phyloP scores from a whole-genome alignment of 2,113 vertebrate species.

The Pandion haliaetus region DNA sequence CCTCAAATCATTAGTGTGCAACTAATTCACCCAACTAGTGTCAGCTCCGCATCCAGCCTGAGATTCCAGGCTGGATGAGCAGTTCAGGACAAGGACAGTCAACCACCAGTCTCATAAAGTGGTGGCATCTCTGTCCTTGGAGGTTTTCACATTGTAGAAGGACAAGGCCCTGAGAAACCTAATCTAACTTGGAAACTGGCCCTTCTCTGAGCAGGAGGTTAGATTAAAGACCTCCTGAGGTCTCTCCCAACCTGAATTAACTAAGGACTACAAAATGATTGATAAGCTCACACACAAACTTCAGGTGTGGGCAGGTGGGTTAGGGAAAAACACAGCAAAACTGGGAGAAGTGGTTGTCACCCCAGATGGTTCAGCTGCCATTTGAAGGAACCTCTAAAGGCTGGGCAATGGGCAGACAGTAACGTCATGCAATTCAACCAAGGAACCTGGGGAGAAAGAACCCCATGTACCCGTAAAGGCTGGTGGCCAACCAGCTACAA shows the following conservation, averaged over 20 bases:
- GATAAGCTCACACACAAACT: neutral
- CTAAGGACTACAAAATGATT: neutral
- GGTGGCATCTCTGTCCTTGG: neutral
- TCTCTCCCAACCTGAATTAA: neutral
- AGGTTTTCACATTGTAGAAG: neutral
- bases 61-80: neutral
- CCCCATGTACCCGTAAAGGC: accelerated
- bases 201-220: neutral
- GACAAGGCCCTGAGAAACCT: neutral
- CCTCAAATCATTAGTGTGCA: neutral
- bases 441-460: neutral
- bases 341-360: neutral
- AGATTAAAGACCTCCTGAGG: neutral
- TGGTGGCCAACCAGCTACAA: neutral
- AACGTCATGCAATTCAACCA: neutral
- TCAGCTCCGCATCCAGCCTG: neutral
- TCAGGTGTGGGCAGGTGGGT: neutral
- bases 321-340: neutral
- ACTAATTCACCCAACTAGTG: neutral
- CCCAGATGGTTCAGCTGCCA: neutral
- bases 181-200: neutral
- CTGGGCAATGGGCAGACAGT: neutral
- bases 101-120: neutral
- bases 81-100: neutral
- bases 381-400: neutral